A percentile compares a stretch with the other conserved stretches of the same genome.
Evolutionary conservation across 1,140 invertebrate genomes (phyloP).

Genomic region (Heterodera carotae): DNA sequence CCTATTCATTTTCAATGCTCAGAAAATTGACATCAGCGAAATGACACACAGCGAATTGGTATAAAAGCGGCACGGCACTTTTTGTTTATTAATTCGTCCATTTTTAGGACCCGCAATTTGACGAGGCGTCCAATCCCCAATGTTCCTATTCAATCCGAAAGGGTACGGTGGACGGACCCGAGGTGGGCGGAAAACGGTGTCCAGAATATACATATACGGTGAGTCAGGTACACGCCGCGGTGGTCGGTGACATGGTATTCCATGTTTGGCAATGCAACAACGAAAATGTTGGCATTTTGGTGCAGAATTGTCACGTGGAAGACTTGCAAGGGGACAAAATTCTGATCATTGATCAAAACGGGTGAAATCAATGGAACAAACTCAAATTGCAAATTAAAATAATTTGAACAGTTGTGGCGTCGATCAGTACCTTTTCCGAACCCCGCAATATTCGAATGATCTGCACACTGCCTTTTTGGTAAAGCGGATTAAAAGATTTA

Average conservation of each 20-base stretch:
- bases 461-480: slow-evolving; percentile 59
- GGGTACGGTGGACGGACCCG: slow-evolving; percentile 58
- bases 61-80: neutral
- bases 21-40: slow-evolving; percentile 44
- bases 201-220: neutral
- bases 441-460: slow-evolving; percentile 59
- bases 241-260: slow-evolving; percentile 56
- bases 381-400: neutral
- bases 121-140: slow-evolving; percentile 54
- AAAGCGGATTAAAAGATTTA: no score
- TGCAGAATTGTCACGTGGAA: slow-evolving; percentile 65
- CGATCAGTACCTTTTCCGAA: slow-evolving; percentile 61
- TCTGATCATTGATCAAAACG: slow-evolving; percentile 64
- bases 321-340: slow-evolving; percentile 63
- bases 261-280: slow-evolving; percentile 63
- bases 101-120: slow-evolving; percentile 60
- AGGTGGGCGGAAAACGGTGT: slow-evolving; percentile 34
- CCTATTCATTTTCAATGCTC: neutral
- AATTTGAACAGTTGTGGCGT: slow-evolving; percentile 57
- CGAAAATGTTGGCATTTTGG: slow-evolving; percentile 60
- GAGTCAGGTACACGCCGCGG: slow-evolving; percentile 48
- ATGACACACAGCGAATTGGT: slow-evolving; percentile 35
- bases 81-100: neutral
- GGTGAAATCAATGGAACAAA: slow-evolving; percentile 33
- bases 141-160: slow-evolving; percentile 62